A percentile compares a stretch with the other conserved stretches of the same genome.
phyloP scores from a whole-genome alignment of 2,797 vertebrate genomes.

The Anomalospiza imberbis region DNA sequence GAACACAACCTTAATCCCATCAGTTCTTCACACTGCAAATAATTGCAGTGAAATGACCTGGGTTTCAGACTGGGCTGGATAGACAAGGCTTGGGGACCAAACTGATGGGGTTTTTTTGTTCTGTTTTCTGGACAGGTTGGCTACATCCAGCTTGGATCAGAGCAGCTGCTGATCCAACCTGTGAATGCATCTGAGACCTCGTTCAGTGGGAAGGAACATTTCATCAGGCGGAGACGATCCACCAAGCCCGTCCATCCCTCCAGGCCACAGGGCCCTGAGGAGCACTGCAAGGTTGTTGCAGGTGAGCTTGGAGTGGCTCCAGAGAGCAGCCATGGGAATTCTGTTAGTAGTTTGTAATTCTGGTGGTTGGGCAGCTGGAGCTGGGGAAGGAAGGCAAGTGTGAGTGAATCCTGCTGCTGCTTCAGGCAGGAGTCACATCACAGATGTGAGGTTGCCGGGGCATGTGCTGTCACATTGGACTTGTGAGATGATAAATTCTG shows the following conservation, averaged over 20 bases:
- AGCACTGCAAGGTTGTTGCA: slow-evolving; percentile 78
- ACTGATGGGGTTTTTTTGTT: neutral
- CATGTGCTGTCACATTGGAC: rapidly evolving
- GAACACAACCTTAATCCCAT: neutral
- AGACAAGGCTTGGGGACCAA: neutral
- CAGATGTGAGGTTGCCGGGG: neutral
- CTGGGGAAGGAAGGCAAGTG: neutral
- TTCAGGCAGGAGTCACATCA: neutral
- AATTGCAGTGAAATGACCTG: neutral
- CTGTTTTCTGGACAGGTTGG: slow-evolving; percentile 79
- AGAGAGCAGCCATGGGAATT: neutral
- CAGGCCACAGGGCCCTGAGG: neutral
- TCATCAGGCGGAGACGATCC: slow-evolving; percentile 76
- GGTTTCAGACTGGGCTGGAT: neutral
- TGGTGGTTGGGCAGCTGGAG: neutral
- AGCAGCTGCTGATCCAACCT: slow-evolving; percentile 87
- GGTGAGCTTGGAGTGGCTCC: slow-evolving; percentile 75
- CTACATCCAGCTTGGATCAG: slow-evolving; percentile 83
- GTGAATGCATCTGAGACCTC: slow-evolving; percentile 71
- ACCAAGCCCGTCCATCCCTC: neutral
- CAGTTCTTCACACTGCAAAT: neutral
- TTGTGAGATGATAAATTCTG: neutral
- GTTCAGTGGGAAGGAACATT: slow-evolving; percentile 81
- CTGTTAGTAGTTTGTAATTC: neutral
- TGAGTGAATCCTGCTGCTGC: neutral